Conservation (phyloP, 2,888 invertebrate species). For the Aproaerema taeniolella region DNA sequence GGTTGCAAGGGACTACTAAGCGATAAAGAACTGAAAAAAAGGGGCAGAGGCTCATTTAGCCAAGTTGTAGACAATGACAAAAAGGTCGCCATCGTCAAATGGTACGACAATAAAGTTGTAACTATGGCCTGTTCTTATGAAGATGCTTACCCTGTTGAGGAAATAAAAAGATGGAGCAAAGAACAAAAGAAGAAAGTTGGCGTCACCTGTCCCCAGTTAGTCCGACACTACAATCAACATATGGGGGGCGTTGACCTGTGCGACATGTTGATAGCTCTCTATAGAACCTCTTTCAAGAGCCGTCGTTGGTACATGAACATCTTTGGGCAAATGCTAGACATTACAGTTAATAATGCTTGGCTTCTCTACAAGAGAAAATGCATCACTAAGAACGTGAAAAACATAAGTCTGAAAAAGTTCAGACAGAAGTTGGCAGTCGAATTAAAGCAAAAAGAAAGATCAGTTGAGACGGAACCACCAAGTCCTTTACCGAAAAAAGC, state of each 20-base stretch:
- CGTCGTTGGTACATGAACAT: constrained; percentile 15
- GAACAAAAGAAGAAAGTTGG: constrained; percentile 8
- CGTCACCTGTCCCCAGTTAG: constrained; percentile 14
- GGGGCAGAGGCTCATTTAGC: constrained; percentile 8
- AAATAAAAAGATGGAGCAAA: constrained; percentile 11
- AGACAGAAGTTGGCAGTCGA: no score
- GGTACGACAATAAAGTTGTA: constrained; percentile 17
- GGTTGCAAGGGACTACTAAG: background rate
- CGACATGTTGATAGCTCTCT: constrained; percentile 16
- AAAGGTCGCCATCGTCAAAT: background rate
- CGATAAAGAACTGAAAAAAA: background rate
- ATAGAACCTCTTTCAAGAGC: constrained; percentile 12
- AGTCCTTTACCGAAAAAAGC: no score
- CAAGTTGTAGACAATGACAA: constrained; percentile 5
- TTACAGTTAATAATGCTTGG: constrained; percentile 3
- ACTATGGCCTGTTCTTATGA: constrained; percentile 6
- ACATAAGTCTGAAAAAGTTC: no score
- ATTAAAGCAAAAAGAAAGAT: no score
- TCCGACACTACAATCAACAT: constrained; percentile 18
- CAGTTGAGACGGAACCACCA: no score
- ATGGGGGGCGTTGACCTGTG: constrained; percentile 21
- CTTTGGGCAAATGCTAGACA: constrained; percentile 10
- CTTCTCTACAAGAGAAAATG: background rate
- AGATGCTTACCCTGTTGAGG: constrained; percentile 5
- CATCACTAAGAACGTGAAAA: no score